Evolutionary conservation across 2,113 vertebrate species (phyloP).

Genomic region (Dipodomys stephensi): DNA sequence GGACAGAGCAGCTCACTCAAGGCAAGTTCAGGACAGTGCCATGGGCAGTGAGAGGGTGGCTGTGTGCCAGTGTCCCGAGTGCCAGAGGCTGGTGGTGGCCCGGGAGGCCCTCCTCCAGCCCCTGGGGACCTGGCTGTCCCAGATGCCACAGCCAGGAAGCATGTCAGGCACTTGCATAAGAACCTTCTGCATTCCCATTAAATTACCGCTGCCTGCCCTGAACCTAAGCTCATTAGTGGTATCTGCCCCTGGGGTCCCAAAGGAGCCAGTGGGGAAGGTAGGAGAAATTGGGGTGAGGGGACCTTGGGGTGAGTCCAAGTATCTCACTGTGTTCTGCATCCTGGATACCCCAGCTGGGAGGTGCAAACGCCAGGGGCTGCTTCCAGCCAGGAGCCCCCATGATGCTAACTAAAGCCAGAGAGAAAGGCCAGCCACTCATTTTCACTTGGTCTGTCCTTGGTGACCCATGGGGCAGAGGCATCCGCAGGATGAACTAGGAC

Average conservation of each 20-base stretch:
- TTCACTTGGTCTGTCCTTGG: neutral
- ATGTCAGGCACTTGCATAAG: slow-evolving; percentile 80
- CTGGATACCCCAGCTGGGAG: neutral
- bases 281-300: no score
- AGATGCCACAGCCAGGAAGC: slow-evolving; percentile 78
- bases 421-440: neutral
- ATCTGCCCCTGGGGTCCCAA: slow-evolving; percentile 42
- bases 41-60: slow-evolving; percentile 36
- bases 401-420: neutral
- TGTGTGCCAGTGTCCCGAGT: slow-evolving; percentile 52
- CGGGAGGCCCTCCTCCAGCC: slow-evolving; percentile 44
- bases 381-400: neutral
- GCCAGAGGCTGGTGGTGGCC: slow-evolving; percentile 49
- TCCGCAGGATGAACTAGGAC: neutral
- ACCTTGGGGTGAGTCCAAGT: neutral
- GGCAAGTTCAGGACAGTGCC: slow-evolving; percentile 36
- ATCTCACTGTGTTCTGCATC: neutral
- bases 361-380: neutral
- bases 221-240: slow-evolving; percentile 49
- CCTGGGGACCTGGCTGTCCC: slow-evolving; percentile 80
- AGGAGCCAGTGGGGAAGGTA: neutral
- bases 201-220: slow-evolving; percentile 69
- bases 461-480: neutral
- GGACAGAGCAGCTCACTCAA: neutral
- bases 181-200: slow-evolving; percentile 73